Percentiles rank a stretch among this genome's conserved stretches.
Conservation (phyloP, 53 echinoderm and acorn worm genomes). For the Echinometra lucunter region DNA sequence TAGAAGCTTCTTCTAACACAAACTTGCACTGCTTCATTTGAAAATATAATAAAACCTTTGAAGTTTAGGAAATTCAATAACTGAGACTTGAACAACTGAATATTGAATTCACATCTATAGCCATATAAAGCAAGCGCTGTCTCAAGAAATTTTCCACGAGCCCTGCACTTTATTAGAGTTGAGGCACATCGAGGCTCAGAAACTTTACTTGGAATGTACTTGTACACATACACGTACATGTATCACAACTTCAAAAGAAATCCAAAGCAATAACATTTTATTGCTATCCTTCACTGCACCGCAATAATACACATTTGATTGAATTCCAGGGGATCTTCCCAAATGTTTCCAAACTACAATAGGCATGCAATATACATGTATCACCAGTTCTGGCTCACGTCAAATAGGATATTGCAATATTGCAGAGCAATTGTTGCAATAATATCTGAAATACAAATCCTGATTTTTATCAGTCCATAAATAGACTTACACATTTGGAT, state of each 20-base stretch:
- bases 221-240: too few species aligned
- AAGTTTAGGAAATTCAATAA: too few species aligned
- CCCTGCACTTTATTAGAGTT: neutral
- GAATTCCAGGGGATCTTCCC: neutral
- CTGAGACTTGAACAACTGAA: too few species aligned
- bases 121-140: too few species aligned
- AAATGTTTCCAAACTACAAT: neutral
- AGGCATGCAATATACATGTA: neutral
- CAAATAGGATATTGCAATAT: neutral
- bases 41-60: too few species aligned
- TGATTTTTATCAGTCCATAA: neutral
- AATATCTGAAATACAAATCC: too few species aligned
- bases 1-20: too few species aligned
- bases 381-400: neutral
- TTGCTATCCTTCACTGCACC: neutral
- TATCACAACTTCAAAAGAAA: neutral
- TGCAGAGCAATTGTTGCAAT: neutral
- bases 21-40: too few species aligned
- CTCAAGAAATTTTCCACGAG: neutral
- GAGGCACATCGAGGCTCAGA: neutral
- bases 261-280: neutral
- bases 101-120: too few species aligned
- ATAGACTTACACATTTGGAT: neutral
- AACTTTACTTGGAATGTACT: neutral
- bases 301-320: neutral